phyloP scores from a whole-genome alignment of 1,140 invertebrate species.

The Pseudoatta argentina region DNA sequence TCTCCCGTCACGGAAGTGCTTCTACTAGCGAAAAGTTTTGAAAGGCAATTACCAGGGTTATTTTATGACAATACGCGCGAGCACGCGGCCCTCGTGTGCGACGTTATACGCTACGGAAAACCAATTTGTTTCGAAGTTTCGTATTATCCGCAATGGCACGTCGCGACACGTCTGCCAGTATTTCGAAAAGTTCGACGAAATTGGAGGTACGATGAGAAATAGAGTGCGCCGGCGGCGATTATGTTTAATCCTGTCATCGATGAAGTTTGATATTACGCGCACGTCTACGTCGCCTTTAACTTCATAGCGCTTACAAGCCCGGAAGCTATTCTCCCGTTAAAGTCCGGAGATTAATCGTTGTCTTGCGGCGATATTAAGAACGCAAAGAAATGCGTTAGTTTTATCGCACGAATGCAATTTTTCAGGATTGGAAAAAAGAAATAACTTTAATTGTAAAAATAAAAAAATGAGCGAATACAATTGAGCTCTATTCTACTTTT shows the following conservation, averaged over 20 bases:
- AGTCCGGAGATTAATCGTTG: constrained; percentile 52
- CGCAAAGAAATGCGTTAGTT: constrained; percentile 30
- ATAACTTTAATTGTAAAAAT: not conserved
- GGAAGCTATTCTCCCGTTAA: constrained; percentile 54
- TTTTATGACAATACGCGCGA: constrained; percentile 52
- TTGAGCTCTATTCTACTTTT: not conserved
- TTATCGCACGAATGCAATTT: constrained; percentile 5
- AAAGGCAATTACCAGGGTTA: constrained; percentile 47
- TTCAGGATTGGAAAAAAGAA: not conserved
- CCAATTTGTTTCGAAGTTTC: constrained; percentile 39
- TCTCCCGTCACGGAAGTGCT: constrained; percentile 49
- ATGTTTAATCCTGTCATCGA: constrained; percentile 52
- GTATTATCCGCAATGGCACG: constrained; percentile 29
- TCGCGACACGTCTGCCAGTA: constrained; percentile 12
- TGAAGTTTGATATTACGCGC: constrained; percentile 64
- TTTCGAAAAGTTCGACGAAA: constrained; percentile 55
- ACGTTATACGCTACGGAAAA: constrained; percentile 17
- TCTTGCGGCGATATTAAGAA: constrained; percentile 50
- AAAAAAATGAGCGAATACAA: not conserved
- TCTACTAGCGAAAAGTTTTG: constrained; percentile 37
- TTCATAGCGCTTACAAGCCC: constrained; percentile 34
- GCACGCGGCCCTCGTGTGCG: not conserved
- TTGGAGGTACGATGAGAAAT: constrained; percentile 33
- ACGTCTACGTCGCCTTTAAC: constrained; percentile 54
- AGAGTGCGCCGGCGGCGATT: constrained; percentile 45